Conservation (phyloP, 2,113 vertebrate species). For the Danionella cerebrum region DNA sequence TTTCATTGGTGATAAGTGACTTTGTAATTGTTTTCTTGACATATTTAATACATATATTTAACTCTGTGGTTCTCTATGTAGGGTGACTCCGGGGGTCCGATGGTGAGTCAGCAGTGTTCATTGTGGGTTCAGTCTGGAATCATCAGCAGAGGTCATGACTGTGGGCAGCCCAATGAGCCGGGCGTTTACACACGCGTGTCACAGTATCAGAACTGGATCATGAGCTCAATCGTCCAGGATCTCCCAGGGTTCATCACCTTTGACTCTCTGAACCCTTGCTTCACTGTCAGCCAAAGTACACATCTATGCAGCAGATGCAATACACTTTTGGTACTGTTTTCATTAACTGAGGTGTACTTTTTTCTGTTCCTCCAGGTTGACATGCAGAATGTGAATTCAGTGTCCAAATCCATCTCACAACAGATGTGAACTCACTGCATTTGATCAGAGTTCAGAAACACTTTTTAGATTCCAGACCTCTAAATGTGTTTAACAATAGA, state of each 20-base stretch:
- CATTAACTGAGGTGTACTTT: too few relatives aligned
- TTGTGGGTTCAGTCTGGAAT: constrained; percentile 27
- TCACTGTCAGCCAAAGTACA: not conserved
- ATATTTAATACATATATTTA: too few relatives aligned
- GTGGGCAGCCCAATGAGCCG: not conserved
- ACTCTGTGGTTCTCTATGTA: not conserved
- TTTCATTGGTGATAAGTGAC: too few relatives aligned
- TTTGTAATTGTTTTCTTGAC: too few relatives aligned
- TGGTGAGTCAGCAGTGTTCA: constrained; percentile 10
- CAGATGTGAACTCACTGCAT: too few relatives aligned
- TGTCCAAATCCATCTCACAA: too few relatives aligned
- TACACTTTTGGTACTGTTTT: too few relatives aligned
- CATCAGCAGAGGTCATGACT: constrained; percentile 14
- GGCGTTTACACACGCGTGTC: constrained; percentile 18
- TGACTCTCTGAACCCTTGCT: not conserved
- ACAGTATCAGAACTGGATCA: constrained; percentile 17
- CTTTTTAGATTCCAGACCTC: too few relatives aligned
- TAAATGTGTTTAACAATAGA: too few relatives aligned
- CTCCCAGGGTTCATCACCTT: constrained; percentile 7
- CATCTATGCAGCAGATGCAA: not conserved
- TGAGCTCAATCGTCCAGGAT: not conserved
- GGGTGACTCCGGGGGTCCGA: constrained; percentile 27
- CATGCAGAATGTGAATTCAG: too few relatives aligned
- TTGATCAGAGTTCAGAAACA: too few relatives aligned
- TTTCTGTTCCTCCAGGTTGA: too few relatives aligned